Percentiles rank a stretch among this genome's conserved stretches.
phyloP scores from a whole-genome alignment of 2,888 invertebrate species.

The Rhagonycha lutea region DNA sequence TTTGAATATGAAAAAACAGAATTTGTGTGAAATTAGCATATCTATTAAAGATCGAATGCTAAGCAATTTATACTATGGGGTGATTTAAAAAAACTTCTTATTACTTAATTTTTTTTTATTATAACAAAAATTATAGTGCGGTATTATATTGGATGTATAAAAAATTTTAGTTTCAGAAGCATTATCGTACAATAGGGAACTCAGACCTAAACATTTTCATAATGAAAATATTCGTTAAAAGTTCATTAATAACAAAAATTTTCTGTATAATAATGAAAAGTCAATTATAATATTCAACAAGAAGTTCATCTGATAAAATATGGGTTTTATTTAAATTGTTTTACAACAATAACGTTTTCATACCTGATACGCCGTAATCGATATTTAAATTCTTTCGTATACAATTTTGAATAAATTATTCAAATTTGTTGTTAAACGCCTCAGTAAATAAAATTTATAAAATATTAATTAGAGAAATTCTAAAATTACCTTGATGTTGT shows the following conservation, averaged over 20 bases:
- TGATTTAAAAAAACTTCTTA: background rate
- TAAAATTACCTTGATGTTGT: background rate
- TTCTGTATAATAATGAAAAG: background rate
- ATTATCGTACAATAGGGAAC: too few relatives aligned
- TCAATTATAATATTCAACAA: background rate
- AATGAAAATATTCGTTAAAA: too few relatives aligned
- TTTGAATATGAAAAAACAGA: background rate
- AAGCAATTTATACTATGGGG: background rate
- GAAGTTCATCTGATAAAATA: background rate
- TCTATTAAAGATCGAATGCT: background rate
- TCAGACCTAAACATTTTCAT: too few relatives aligned
- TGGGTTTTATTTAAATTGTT: background rate
- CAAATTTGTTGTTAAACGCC: background rate
- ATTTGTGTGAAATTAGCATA: background rate
- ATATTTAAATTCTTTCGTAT: background rate
- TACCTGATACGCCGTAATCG: background rate
- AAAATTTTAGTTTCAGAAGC: too few relatives aligned
- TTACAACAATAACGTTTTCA: background rate
- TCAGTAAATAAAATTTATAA: background rate
- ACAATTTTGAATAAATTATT: background rate
- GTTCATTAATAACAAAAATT: background rate
- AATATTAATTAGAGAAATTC: background rate
- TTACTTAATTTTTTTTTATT: too few relatives aligned
- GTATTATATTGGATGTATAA: too few relatives aligned
- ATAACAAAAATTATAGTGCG: too few relatives aligned